Percentiles rank a stretch among this genome's conserved stretches.
Evolutionary conservation across 2,888 invertebrate genomes (phyloP).

Genomic region (Hybos culiciformis): DNA sequence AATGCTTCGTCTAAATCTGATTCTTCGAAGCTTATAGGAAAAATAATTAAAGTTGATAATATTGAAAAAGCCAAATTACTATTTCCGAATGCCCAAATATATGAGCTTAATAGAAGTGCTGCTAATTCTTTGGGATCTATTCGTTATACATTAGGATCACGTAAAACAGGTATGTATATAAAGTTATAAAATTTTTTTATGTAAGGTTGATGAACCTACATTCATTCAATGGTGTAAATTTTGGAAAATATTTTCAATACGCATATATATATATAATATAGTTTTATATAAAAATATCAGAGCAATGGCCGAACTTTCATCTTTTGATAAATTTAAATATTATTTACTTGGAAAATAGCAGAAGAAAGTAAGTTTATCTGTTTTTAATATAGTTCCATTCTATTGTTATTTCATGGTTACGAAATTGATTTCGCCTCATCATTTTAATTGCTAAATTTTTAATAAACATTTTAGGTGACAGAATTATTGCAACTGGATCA

Average conservation of each 20-base stretch:
- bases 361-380: not conserved
- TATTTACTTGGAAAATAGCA: not conserved
- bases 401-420: not conserved
- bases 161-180: conserved; percentile 10
- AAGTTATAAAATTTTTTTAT: not conserved
- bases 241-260: no score
- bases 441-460: not conserved
- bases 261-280: no score
- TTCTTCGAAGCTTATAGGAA: not conserved
- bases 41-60: not conserved
- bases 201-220: not conserved
- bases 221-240: not conserved
- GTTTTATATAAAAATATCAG: no score
- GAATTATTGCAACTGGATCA: conserved; percentile 25
- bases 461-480: conserved; percentile 22
- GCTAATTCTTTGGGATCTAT: conserved; percentile 11
- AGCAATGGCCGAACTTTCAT: no score
- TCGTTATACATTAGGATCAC: conserved; percentile 26
- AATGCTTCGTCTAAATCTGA: not conserved
- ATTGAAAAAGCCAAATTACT: not conserved
- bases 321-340: not conserved
- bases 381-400: not conserved
- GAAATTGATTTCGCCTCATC: not conserved
- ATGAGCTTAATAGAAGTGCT: conserved; percentile 4
- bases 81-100: not conserved